A percentile compares a stretch with the other conserved stretches of the same genome.
Evolutionary conservation across 64 coral and sea anemone species (phyloP).

Genomic region (Montipora capricornis): DNA sequence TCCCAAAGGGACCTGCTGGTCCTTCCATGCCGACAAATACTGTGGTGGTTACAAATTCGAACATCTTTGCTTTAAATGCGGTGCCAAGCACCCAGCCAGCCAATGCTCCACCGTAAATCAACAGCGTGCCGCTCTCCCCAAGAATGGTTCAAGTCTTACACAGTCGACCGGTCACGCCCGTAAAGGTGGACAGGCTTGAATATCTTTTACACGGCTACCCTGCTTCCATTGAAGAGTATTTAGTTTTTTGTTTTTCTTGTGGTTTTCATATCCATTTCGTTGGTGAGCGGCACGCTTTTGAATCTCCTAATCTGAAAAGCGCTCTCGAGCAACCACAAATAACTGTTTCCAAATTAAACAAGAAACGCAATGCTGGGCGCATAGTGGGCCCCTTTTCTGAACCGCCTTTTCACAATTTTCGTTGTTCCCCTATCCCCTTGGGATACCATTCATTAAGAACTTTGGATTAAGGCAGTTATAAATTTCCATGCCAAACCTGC

Average conservation of each 20-base stretch:
- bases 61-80: not conserved
- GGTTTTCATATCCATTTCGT: not conserved
- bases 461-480: not conserved
- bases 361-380: too few relatives aligned
- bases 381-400: too few relatives aligned
- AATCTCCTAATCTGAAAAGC: not conserved
- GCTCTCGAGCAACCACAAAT: not conserved
- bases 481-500: not conserved
- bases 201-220: not conserved
- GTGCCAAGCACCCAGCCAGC: not conserved
- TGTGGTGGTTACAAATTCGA: not conserved
- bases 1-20: too few relatives aligned
- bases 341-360: too few relatives aligned
- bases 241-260: not conserved
- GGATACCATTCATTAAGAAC: not conserved
- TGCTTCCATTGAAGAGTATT: not conserved
- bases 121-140: not conserved
- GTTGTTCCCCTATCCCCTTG: not conserved
- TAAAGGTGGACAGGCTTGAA: not conserved
- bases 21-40: not conserved
- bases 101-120: not conserved
- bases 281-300: not conserved
- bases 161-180: not conserved
- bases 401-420: not conserved
- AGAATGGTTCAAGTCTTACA: not conserved